Base-by-base conservation (phyloP, 2,888 invertebrate species). In the Andrena marginata region DNA sequence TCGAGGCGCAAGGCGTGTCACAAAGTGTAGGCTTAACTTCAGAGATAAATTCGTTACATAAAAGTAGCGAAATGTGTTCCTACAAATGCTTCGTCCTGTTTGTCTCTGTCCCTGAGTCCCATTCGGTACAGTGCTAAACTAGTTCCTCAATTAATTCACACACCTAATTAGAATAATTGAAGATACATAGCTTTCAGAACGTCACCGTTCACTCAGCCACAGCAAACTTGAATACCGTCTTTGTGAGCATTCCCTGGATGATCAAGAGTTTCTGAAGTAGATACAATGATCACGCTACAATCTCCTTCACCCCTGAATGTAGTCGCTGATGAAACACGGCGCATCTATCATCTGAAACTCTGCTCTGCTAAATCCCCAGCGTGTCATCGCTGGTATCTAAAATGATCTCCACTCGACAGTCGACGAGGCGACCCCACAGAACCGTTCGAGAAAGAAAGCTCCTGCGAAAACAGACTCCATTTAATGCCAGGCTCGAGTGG, bases 361-460 rank as follows among this genome's bases (percentile, higher is more conserved):
- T 13, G 56, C 56, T 23, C 3, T 10, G 20, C 20, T 56, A 23
- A 20, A 23, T 56, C 56, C 16, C 26, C 23, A 10, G 23, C 26
- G 56, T 23, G 64, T 64, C 26, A 64, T 26, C 16, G 35, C 26
- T 13, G 16, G 20, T 42, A 23, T 64, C 23, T 23, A 48, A 64
- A 64, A 26, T 26, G 48, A 64, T 64, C 42, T 23, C 33, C 42
- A 26, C 23, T 64, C 64, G 42, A 48, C 42, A 64, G 42, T 42
- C 48, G 42, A 42, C 64, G 42, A 64, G 42, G 26, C 42, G 64
- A 42, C 42, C 13, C 26, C 64, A 8, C 42, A 26, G 26, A 26
- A 64, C 23, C 64, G 5, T 16, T 20, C 23, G 64, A 64, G 64
- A 64, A 64, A 33, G 31, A 64, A 64, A 64, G 48, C 64, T 16